Base-by-base conservation (phyloP, 2,888 invertebrate species). In the Dynastes maya region DNA sequence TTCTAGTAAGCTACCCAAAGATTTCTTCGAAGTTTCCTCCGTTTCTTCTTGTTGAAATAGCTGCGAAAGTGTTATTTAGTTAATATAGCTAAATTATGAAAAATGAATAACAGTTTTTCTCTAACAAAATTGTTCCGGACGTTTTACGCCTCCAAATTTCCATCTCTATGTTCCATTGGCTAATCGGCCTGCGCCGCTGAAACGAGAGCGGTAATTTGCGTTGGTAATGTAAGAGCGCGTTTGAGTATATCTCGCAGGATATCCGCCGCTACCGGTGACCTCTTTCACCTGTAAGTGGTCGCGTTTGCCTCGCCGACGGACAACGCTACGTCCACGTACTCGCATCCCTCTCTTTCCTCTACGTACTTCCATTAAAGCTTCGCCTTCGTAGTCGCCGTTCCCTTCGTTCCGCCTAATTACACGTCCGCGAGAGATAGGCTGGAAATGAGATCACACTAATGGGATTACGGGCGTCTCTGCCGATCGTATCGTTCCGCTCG, bases 381-480 rank as follows among this genome's bases (percentile, higher is more conserved):
- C 55, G 55, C 71, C 32, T 37, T 37, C 61, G 4, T 49, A 27
- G 61, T 29, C 58, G 61, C 45, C 58, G 72, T 45, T 61, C 72
- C 72, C 63, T 71, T 79, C 78, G 74, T 81, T 80, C 81, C 80
- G 63, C 82, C 84, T 84, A 85, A 84, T 85, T 85, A 85, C 82
- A 80, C 81, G 82, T 81, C 83, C 84, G 84, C 85, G 81, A 81
- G 85, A 84, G 85, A 84, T 83, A 83, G 81, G 83, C 82, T 81
- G 83, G 84, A 86, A 86, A 86, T 85, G 86, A 86, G 86, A 86
- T 86, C 84, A 85, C 84, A 82, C 84, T 87, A 87, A 86, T 85
- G 83, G 86, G 86, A 87, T 87, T 86, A 86, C 83, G 81, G 82
- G 75, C 81, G 77, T 72, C 81, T 74, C 70, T 76, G 74, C 80